Percentiles rank a stretch among this genome's conserved stretches.
Evolutionary conservation across 2,113 vertebrate genomes (phyloP).

Genomic region (Origma solitaria): DNA sequence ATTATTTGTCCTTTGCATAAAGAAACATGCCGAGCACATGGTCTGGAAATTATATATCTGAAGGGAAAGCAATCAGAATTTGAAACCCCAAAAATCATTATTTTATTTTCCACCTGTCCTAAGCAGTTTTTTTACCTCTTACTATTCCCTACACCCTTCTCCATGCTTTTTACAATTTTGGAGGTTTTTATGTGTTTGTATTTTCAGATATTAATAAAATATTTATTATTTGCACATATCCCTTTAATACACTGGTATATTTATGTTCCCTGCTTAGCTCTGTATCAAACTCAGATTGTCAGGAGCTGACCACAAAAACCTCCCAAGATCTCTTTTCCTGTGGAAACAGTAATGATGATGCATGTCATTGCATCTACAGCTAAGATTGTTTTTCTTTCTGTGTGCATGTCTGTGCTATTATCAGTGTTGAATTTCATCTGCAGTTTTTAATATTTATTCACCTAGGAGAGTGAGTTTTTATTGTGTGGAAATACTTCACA

Average conservation of each 20-base stretch:
- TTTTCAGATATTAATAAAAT: not conserved
- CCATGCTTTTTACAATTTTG: not conserved
- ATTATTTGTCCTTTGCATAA: not conserved
- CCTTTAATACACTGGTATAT: not conserved
- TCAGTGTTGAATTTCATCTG: not conserved
- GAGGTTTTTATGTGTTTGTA: not conserved
- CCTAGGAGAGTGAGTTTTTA: not conserved
- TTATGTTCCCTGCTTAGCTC: not conserved
- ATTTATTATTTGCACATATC: not conserved
- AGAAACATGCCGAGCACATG: not conserved
- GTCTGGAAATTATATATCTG: not conserved
- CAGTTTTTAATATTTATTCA: not conserved
- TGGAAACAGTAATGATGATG: not conserved
- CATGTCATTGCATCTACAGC: not conserved
- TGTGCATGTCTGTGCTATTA: not conserved
- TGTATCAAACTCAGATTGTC: not conserved
- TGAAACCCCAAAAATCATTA: not conserved
- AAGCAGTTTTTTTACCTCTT: not conserved
- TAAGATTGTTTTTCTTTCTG: not conserved
- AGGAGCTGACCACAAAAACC: not conserved
- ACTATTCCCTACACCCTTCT: not conserved
- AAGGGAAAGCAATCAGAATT: not conserved
- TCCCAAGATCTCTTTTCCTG: not conserved
- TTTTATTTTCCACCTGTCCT: not conserved
- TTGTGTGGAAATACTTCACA: not conserved